These are phyloP conservation scores for Masnerella sp. DNA, from an alignment of 2,888 invertebrate species.

Conservation along the genomic window DNA sequence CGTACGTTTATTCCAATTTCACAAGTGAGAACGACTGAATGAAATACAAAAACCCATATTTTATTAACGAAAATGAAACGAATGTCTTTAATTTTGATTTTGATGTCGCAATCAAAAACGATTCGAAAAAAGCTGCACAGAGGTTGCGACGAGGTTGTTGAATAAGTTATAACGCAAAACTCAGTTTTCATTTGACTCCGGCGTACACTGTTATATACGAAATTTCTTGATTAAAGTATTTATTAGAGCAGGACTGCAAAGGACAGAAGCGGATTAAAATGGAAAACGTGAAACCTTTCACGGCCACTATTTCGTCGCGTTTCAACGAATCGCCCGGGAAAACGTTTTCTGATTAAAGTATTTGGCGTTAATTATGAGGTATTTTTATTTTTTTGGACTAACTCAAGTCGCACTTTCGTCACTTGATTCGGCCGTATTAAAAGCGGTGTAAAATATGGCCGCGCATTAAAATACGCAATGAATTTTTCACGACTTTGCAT, in stretches of 20 bases:
- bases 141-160: neutral
- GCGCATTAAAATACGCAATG: conserved; percentile 44
- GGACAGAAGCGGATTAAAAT: conserved; percentile 15
- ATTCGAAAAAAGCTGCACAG: no score
- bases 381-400: conserved; percentile 3
- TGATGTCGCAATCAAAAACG: no score
- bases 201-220: neutral
- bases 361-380: conserved; percentile 23
- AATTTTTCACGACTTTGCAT: conserved; percentile 53
- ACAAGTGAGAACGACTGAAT: no score
- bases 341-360: conserved; percentile 22
- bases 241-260: conserved; percentile 17
- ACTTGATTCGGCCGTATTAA: conserved; percentile 9
- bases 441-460: conserved; percentile 38
- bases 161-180: conserved; percentile 11
- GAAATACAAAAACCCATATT: no score
- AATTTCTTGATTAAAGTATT: conserved; percentile 33
- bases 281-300: conserved; percentile 17
- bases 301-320: conserved; percentile 9
- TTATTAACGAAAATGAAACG: no score
- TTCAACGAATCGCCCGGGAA: conserved; percentile 3
- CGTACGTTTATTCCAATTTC: no score
- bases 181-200: conserved; percentile 5
- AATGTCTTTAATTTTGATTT: no score
- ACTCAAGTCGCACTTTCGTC: conserved; percentile 6